Percentiles rank a stretch among this genome's conserved stretches.
Conservation (phyloP, 2,888 invertebrate species). For the Phaedon cochleariae region DNA sequence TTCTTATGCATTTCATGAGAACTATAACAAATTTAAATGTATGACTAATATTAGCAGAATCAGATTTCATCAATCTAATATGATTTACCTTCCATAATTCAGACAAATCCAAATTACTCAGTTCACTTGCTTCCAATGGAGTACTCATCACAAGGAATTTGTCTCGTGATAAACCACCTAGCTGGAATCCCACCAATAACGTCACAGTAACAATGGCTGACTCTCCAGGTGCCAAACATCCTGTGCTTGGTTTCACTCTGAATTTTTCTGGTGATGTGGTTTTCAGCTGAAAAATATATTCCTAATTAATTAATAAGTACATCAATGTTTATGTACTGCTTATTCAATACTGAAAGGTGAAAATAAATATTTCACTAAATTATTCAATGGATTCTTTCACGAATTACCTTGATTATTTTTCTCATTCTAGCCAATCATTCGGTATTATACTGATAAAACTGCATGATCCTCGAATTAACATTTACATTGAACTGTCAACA, state of each 20-base stretch:
- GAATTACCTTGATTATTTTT: no score
- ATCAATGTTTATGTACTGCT: no score
- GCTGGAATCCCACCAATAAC: conserved; percentile 76
- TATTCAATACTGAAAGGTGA: no score
- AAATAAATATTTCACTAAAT: no score
- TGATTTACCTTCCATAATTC: conserved; percentile 76
- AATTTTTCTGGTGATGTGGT: conserved; percentile 97
- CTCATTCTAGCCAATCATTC: no score
- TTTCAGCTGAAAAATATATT: conserved; percentile 69
- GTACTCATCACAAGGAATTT: conserved; percentile 90
- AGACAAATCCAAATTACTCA: conserved; percentile 69
- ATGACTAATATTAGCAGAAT: no score
- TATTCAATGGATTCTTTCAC: no score
- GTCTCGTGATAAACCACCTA: conserved; percentile 76
- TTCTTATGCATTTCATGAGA: no score
- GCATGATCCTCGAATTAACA: no score
- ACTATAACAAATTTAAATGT: no score
- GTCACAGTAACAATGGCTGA: conserved; percentile 75
- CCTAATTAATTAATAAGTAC: background rate
- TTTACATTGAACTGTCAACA: no score
- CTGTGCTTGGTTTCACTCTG: conserved; percentile 89
- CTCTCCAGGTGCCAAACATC: conserved; percentile 73
- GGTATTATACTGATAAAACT: no score
- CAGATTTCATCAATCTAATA: background rate
- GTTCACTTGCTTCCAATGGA: conserved; percentile 67